phyloP scores from a whole-genome alignment of 2,888 invertebrate genomes.

The Hymenopus coronatus region DNA sequence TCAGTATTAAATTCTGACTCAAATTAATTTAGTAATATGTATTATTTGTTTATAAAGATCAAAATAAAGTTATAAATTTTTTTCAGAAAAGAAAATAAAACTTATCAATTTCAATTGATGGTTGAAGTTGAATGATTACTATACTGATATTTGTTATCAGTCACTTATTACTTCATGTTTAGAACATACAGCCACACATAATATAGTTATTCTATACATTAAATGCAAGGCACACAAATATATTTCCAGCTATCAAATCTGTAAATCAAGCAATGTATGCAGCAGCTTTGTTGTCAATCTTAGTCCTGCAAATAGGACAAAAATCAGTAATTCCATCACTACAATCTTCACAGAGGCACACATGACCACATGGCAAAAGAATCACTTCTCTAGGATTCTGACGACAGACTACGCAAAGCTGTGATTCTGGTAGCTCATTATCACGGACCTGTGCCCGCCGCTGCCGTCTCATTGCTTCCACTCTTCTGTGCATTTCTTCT shows the following conservation, averaged over 20 bases:
- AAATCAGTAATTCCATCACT: slow-evolving; percentile 63
- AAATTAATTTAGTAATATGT: not conserved
- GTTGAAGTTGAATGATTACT: not conserved
- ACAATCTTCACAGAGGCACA: slow-evolving; percentile 87
- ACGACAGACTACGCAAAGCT: slow-evolving; percentile 81
- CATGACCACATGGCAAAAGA: slow-evolving; percentile 84
- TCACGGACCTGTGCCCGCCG: slow-evolving; percentile 43
- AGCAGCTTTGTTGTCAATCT: slow-evolving; percentile 66
- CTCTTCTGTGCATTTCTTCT: slow-evolving; percentile 49
- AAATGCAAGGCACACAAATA: not conserved
- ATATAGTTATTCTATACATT: not conserved
- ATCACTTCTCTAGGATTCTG: slow-evolving; percentile 84
- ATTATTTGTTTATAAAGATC: not conserved
- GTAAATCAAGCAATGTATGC: slow-evolving; percentile 67
- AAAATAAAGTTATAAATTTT: not conserved
- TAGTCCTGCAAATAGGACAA: slow-evolving; percentile 79
- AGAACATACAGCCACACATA: not conserved
- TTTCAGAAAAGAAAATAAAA: not conserved
- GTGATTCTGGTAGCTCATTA: slow-evolving; percentile 50
- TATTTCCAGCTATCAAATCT: not conserved
- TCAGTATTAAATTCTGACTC: no score
- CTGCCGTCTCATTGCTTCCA: slow-evolving; percentile 64
- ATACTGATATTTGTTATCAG: not conserved
- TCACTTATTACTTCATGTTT: not conserved
- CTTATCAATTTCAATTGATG: not conserved